Percentiles rank a stretch among this genome's conserved stretches.
phyloP scores from a whole-genome alignment of 2,888 invertebrate genomes.

The Spisula subtruncata region DNA sequence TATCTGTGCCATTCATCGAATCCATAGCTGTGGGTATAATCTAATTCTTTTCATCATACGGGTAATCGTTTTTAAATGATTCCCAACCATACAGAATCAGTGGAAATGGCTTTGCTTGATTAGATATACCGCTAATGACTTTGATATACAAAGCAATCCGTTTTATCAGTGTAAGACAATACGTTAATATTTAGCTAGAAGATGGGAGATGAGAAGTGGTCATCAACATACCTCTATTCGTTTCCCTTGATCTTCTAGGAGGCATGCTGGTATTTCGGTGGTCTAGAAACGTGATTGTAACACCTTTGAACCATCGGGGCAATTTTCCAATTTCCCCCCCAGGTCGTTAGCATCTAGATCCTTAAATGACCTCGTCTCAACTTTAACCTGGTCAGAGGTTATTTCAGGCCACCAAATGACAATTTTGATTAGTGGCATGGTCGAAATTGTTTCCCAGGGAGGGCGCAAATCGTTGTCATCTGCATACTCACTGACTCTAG shows the following conservation, averaged over 20 bases:
- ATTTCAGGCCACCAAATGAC: conserved; percentile 54
- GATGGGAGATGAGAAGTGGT: neutral
- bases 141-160: neutral
- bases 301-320: conserved; percentile 19
- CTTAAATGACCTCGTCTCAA: conserved; percentile 60
- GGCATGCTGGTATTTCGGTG: neutral
- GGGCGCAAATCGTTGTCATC: conserved; percentile 25
- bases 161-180: neutral
- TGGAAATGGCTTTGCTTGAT: neutral
- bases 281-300: neutral
- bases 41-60: too few species aligned
- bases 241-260: conserved; percentile 8
- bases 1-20: too few species aligned
- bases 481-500: neutral
- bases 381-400: conserved; percentile 65
- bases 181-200: neutral
- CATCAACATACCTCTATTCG: neutral
- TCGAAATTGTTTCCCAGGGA: conserved; percentile 39
- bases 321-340: neutral
- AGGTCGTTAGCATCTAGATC: conserved; percentile 44
- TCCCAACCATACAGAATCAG: too few species aligned
- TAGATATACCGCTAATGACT: neutral
- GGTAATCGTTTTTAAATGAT: too few species aligned
- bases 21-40: too few species aligned
- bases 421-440: conserved; percentile 54